Evolutionary conservation across 1,140 invertebrate genomes (phyloP), one percentile per base, ranked within the genome.

Genomic region (Trichoplusia ni): DNA sequence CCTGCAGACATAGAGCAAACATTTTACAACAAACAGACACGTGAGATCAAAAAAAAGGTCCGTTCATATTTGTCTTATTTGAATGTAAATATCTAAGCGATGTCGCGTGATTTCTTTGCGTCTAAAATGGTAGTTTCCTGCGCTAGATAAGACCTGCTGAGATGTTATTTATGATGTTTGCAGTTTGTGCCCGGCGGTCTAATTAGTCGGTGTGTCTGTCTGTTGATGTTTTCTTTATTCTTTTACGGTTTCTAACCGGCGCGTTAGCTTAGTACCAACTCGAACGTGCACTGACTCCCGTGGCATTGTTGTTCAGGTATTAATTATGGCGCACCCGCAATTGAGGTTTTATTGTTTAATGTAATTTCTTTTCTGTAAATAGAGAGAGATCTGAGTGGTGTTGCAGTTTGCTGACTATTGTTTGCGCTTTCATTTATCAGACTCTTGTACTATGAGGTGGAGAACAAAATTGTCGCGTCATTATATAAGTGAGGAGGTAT

Each of bases 1-100:
- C 78, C 82, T 67, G 65, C 58, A 69, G 58, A 37, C 81, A 85
- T 62, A 85, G 79, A 85, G 71, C 68, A 83, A 73, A 71, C 62
- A 73, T 66, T 63, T 68, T 31, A 38, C 25, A 40, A 40, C 42
- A 64, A 65, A 59, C 68, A 70, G 60, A 67, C 54, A 60, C 37
- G 66, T 42, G 51, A 38, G 44, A 62, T 46, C 49, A 65, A 64
- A 72, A 69, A n/a, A 72, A 71, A 64, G 37, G 46, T 53, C 6
- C 13, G 33, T 21, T 49, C 25, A 54, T 60, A 53, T 67, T 67
- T 61, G 63, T 35, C 31, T 47, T 60, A 29, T 47, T 60, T 60
- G 56, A 35, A 46, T 21, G 33, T 51, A 59, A 54, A 35, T 54
- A 54, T 25, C 37, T 33, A 33, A 11, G 54, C 40, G 23, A 29